Conservation (phyloP, 2,888 invertebrate genomes). For the Lissocephala sabroskyi region DNA sequence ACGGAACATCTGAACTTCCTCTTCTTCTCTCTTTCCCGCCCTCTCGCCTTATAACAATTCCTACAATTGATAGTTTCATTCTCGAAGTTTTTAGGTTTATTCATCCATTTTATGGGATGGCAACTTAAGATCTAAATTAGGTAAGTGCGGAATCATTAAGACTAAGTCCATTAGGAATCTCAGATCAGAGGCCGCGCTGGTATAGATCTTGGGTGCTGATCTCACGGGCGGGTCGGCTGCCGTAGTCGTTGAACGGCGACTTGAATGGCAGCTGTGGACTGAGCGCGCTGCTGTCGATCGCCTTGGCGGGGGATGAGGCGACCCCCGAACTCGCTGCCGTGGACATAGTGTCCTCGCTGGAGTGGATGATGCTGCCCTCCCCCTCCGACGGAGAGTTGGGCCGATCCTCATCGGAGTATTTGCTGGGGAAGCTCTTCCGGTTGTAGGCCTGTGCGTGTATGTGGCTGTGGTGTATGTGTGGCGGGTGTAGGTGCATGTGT, state of each 20-base stretch:
- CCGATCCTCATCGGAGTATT: too few species aligned
- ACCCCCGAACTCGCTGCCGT: slow-evolving; percentile 3
- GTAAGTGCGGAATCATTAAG: too few species aligned
- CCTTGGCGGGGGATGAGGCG: slow-evolving; percentile 6
- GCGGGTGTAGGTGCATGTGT: not conserved
- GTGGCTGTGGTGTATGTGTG: not conserved
- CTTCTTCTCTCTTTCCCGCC: too few species aligned
- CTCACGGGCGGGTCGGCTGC: slow-evolving; percentile 44
- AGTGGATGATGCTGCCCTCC: slow-evolving; percentile 24
- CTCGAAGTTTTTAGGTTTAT: too few species aligned
- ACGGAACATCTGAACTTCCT: too few species aligned
- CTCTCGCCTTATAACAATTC: too few species aligned
- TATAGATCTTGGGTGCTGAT: slow-evolving; percentile 44
- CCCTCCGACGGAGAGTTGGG: too few species aligned
- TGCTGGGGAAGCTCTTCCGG: not conserved
- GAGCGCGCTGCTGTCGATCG: slow-evolving; percentile 11
- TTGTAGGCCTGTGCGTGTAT: slow-evolving; percentile 6
- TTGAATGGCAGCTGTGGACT: slow-evolving; percentile 46
- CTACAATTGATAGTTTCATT: too few species aligned
- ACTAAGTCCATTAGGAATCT: too few species aligned
- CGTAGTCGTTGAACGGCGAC: slow-evolving; percentile 48
- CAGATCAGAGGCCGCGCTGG: slow-evolving; percentile 36
- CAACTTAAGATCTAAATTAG: too few species aligned
- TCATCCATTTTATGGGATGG: too few species aligned
- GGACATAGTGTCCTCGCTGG: slow-evolving; percentile 44